Evolutionary conservation across 2,113 vertebrate species (phyloP), one percentile per base, ranked within the genome.

Genomic region (Prolemur simus): DNA sequence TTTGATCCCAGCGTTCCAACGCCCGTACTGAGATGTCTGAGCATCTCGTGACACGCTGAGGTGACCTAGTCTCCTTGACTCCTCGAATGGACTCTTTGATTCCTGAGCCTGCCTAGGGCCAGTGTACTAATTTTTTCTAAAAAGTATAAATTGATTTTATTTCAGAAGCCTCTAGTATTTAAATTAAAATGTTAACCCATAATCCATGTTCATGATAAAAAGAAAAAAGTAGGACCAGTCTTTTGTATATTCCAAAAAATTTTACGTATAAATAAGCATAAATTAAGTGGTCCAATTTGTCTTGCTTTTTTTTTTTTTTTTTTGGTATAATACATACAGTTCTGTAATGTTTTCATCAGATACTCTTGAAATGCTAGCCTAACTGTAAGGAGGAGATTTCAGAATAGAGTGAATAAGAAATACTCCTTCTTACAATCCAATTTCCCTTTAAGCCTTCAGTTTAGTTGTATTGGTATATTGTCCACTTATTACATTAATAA

Each of bases 101-200:
- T 92, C 69, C 32, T 60, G 18, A 76, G n/a, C 14, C 73, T 6
- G 4, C 45, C 7, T 66, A n/a, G 27, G 37, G 45, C 25, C 52
- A 71, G 15, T 92, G 34, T 92, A 45, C 49, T 85, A 84, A 92
- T 58, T 52, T 82, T 23, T 49, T 76, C 14, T 8, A 29, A n/a
- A 74, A n/a, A 49, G 58, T 58, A 64, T 14, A 87, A 42, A 49
- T 82, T 52, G 17, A 82, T 60, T 82, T 82, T 68, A 76, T 25
- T 89, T 73, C 15, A 66, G 8, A 86, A 90, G 47, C 32, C 20
- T 60, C 5, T 96, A 60, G 23, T 74, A 58, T 90, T 92, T 49
- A 95, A 66, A 92, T 88, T 69, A 88, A 95, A 89, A 83, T 73
- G 47, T 94, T 97, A 73, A 78, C 29, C 21, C 6, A 13, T 93